These are phyloP conservation scores for Drosophila lacicola DNA, from an alignment of 2,888 invertebrate species.

Conservation along the genomic window DNA sequence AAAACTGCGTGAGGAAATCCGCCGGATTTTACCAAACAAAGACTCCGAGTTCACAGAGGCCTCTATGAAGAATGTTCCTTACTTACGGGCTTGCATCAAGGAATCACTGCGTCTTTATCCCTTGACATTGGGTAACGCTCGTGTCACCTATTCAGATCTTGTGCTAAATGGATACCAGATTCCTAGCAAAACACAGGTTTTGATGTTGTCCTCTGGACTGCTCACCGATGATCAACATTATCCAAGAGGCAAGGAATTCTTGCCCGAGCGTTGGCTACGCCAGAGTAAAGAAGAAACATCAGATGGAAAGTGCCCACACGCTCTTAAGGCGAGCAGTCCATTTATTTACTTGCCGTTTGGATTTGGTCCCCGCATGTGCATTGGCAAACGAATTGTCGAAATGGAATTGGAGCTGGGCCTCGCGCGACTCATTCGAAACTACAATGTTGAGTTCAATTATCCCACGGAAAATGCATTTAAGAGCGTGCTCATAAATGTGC, in stretches of 20 bases:
- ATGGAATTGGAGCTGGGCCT: constrained; percentile 88
- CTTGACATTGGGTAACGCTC: constrained; percentile 86
- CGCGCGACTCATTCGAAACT: constrained; percentile 83
- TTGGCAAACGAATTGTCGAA: constrained; percentile 91
- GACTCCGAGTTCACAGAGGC: constrained; percentile 85
- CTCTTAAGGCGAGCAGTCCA: constrained; percentile 85
- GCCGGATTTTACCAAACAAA: constrained; percentile 84
- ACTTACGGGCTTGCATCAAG: constrained; percentile 90
- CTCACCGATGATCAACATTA: constrained; percentile 87
- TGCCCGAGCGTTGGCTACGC: constrained; percentile 91
- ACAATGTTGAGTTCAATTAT: constrained; percentile 77
- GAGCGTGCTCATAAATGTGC: constrained; percentile 78
- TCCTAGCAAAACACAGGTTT: constrained; percentile 88
- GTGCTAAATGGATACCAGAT: constrained; percentile 88
- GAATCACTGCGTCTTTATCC: constrained; percentile 89
- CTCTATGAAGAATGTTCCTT: constrained; percentile 86
- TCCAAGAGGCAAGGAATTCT: constrained; percentile 87
- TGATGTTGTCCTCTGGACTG: constrained; percentile 88
- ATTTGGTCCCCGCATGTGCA: constrained; percentile 89
- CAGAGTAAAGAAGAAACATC: constrained; percentile 73
- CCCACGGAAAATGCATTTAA: constrained; percentile 76
- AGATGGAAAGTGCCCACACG: constrained; percentile 88
- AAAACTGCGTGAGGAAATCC: constrained; percentile 87
- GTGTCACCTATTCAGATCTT: constrained; percentile 86
- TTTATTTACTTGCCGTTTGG: constrained; percentile 88